A percentile compares a stretch with the other conserved stretches of the same genome.
Evolutionary conservation across 2,888 invertebrate genomes (phyloP).

Genomic region (Andrena praecox): DNA sequence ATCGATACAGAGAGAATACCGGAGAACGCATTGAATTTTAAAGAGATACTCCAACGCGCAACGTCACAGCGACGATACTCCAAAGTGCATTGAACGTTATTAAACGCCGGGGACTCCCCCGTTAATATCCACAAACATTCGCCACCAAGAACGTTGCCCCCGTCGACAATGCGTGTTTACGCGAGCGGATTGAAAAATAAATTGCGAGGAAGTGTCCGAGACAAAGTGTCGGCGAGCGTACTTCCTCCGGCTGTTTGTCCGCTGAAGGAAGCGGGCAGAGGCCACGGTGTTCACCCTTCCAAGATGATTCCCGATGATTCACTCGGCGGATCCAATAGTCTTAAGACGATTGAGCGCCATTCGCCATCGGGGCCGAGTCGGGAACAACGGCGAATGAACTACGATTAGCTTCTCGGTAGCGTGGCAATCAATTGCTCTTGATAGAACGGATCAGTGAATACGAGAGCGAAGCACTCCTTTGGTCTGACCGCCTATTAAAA

Average conservation of each 20-base stretch:
- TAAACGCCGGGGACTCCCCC: too few species aligned
- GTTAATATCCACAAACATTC: neutral
- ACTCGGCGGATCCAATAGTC: slow-evolving; percentile 33
- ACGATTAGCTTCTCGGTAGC: slow-evolving; percentile 59
- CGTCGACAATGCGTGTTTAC: slow-evolving; percentile 1
- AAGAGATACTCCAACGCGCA: neutral
- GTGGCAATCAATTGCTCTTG: slow-evolving; percentile 76
- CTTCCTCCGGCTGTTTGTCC: slow-evolving; percentile 29
- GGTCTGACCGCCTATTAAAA: slow-evolving; percentile 80
- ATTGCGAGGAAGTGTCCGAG: neutral
- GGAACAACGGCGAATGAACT: slow-evolving; percentile 52
- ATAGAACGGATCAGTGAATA: slow-evolving; percentile 71
- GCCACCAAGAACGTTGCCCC: too few species aligned
- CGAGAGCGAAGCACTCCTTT: slow-evolving; percentile 70
- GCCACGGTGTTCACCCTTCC: slow-evolving; percentile 24
- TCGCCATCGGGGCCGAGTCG: slow-evolving; percentile 14
- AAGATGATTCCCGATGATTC: slow-evolving; percentile 34
- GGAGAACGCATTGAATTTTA: too few species aligned
- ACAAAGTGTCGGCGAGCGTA: slow-evolving; percentile 5
- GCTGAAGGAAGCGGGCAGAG: slow-evolving; percentile 6
- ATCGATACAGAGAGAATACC: neutral
- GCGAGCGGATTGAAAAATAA: slow-evolving; percentile 9
- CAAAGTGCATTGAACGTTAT: neutral
- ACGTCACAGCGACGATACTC: neutral
- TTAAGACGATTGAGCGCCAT: slow-evolving; percentile 64